phyloP scores from a whole-genome alignment of 2,888 invertebrate species.

The Apantesis nais region DNA sequence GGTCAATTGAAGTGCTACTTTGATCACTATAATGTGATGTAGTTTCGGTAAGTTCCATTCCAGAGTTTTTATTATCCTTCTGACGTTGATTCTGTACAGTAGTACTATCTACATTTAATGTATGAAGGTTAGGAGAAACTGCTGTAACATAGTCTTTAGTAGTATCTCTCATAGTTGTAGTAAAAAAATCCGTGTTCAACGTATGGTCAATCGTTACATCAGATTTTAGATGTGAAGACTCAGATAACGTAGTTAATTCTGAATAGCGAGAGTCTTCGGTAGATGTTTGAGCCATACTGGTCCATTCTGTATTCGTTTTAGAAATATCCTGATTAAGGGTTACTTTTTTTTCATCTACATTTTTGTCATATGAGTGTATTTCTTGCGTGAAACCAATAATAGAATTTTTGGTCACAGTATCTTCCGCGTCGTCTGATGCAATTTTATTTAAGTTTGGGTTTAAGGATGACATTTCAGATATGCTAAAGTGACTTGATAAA shows the following conservation, averaged over 20 bases:
- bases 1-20: neutral
- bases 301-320: neutral
- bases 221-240: neutral
- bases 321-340: neutral
- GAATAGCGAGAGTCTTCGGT: constrained; percentile 8
- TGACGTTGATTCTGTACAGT: neutral
- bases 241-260: constrained; percentile 15
- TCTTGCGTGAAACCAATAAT: neutral
- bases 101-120: neutral
- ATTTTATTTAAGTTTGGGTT: neutral
- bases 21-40: neutral
- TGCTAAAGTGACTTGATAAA: neutral
- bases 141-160: neutral
- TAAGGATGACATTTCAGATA: neutral
- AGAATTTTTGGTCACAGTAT: neutral
- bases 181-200: neutral
- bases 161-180: neutral
- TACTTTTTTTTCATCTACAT: neutral
- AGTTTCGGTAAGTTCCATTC: neutral
- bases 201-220: neutral
- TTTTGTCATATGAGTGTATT: neutral
- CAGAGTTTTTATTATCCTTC: neutral
- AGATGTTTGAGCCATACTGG: neutral
- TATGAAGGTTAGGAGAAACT: neutral
- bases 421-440: neutral